These are phyloP conservation scores for Eucidaris tribuloides DNA, from an alignment of 35 echinoderm and acorn worm genomes.

Conservation along the genomic window DNA sequence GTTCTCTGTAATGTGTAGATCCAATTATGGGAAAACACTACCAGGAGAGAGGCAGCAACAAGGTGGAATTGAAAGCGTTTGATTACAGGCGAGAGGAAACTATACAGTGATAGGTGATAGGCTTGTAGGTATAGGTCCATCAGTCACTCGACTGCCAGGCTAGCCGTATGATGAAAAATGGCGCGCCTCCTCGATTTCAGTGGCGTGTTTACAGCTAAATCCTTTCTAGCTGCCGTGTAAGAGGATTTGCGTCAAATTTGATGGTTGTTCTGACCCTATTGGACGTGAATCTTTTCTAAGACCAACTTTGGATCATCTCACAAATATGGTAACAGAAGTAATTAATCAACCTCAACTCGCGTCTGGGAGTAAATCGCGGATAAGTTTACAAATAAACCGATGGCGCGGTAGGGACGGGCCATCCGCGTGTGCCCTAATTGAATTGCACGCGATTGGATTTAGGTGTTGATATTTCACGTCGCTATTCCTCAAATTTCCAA, in stretches of 20 bases:
- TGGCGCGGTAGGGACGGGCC: conserved; percentile 1
- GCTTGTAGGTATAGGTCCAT: neutral
- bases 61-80: neutral
- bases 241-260: conserved; percentile 9
- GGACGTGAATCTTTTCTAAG: neutral
- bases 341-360: neutral
- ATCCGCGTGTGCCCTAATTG: conserved; percentile 6
- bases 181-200: neutral
- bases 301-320: neutral
- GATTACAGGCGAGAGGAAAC: neutral
- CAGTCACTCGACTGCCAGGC: conserved; percentile 9
- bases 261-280: neutral
- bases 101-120: neutral
- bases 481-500: neutral
- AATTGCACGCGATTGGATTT: neutral
- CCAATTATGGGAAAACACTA: neutral
- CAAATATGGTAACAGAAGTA: conserved; percentile 29
- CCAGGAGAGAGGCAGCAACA: neutral
- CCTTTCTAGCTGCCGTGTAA: conserved; percentile 8
- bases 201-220: conserved; percentile 7
- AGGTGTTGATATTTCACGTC: neutral
- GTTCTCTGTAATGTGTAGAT: neutral
- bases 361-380: neutral
- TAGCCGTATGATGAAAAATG: conserved; percentile 6
- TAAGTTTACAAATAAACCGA: conserved; percentile 22